These are phyloP conservation scores for Scortum barcoo DNA, from an alignment of 2,113 vertebrate species.

Conservation along the genomic window DNA sequence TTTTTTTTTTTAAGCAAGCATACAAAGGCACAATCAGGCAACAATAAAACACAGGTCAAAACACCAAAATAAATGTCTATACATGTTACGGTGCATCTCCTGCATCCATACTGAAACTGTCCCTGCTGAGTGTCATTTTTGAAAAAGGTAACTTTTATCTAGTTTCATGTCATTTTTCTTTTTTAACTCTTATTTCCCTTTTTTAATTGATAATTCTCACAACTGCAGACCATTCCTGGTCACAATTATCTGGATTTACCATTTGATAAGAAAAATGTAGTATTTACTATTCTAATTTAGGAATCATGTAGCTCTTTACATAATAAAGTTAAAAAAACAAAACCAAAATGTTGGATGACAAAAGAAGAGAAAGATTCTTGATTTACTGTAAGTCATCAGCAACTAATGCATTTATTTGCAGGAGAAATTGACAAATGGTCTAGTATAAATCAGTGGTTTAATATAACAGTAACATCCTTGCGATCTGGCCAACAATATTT, in stretches of 20 bases:
- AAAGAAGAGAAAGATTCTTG: neutral
- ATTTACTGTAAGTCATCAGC: conserved; percentile 13
- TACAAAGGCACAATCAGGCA: no score
- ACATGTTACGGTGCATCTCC: no score
- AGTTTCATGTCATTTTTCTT: no score
- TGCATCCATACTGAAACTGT: no score
- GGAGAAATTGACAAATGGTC: conserved; percentile 24
- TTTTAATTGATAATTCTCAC: no score
- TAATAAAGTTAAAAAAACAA: neutral
- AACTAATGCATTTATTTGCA: conserved; percentile 62
- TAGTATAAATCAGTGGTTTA: conserved; percentile 27
- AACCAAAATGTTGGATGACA: neutral
- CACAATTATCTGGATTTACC: neutral
- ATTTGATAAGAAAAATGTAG: neutral
- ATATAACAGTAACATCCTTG: conserved; percentile 21
- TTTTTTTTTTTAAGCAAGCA: no score
- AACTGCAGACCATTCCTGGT: neutral
- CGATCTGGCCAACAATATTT: conserved; percentile 16
- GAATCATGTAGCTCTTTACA: neutral
- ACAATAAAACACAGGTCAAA: no score
- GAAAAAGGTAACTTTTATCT: no score
- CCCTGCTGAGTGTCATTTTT: no score
- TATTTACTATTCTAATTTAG: neutral
- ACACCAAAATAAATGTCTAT: no score
- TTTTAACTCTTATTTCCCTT: no score